These are phyloP conservation scores for Chymomyza fuscimana DNA, from an alignment of 2,888 invertebrate genomes.

Conservation along the genomic window DNA sequence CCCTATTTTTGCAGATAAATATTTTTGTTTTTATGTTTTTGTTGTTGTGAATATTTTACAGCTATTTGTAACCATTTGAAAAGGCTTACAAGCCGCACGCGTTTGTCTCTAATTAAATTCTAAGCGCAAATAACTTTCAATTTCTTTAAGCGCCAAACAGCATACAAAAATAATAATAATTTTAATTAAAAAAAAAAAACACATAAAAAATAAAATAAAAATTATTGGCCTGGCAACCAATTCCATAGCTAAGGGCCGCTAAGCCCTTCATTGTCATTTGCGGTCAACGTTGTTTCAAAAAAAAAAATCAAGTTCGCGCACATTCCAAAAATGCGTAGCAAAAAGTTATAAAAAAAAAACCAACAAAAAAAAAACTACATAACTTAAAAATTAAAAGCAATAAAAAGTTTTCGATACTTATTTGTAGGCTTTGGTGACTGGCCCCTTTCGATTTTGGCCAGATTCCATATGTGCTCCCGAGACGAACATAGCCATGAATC, in stretches of 20 bases:
- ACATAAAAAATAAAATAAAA: not conserved
- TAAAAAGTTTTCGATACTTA: not conserved
- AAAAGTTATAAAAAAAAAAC: not conserved
- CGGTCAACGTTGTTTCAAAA: not conserved
- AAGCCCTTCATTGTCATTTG: not conserved
- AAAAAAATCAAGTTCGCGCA: slow-evolving; percentile 1
- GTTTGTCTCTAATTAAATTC: slow-evolving; percentile 52
- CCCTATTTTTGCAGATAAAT: too few relatives aligned
- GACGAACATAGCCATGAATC: slow-evolving; percentile 26
- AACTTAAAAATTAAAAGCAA: slow-evolving; percentile 34
- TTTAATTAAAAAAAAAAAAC: slow-evolving; percentile 7
- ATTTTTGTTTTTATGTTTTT: too few relatives aligned
- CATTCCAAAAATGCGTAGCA: not conserved
- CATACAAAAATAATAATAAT: slow-evolving; percentile 2
- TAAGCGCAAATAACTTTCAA: slow-evolving; percentile 59
- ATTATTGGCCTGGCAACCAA: not conserved
- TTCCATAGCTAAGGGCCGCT: not conserved
- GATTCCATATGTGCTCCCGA: slow-evolving; percentile 27
- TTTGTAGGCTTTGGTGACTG: slow-evolving; percentile 14
- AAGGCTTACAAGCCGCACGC: slow-evolving; percentile 18
- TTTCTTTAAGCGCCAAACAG: slow-evolving; percentile 46
- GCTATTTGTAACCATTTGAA: slow-evolving; percentile 9
- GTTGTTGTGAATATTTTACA: not conserved
- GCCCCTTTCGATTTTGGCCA: slow-evolving; percentile 66
- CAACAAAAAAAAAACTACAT: not conserved